phyloP scores from a whole-genome alignment of 2,888 invertebrate species.

The Eueremaeus valkanovi region DNA sequence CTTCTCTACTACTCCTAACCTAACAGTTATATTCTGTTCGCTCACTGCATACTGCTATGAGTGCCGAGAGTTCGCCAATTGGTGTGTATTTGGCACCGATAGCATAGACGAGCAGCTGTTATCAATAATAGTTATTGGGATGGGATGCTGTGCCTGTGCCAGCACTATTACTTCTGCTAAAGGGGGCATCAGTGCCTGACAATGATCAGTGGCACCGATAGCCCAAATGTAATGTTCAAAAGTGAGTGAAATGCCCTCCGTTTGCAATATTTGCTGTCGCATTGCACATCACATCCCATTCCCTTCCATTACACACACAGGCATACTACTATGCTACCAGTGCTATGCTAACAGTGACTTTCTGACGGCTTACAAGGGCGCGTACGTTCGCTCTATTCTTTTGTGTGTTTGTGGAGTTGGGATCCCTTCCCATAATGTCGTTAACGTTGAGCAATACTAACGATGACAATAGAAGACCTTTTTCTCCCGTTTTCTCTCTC shows the following conservation, averaged over 20 bases:
- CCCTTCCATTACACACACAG: not conserved
- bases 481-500: not conserved
- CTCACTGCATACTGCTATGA: not conserved
- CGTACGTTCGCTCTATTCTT: conserved; percentile 4
- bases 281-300: conserved; percentile 9
- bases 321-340: too few relatives aligned
- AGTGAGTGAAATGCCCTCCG: conserved; percentile 5
- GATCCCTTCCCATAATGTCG: conserved; percentile 19
- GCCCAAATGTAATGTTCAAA: not conserved
- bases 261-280: not conserved
- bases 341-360: conserved; percentile 20
- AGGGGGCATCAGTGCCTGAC: conserved; percentile 17
- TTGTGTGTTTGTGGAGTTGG: not conserved
- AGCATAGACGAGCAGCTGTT: conserved; percentile 20
- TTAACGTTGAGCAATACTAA: conserved; percentile 16
- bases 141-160: not conserved
- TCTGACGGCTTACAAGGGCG: conserved; percentile 28
- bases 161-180: not conserved
- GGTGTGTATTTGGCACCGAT: conserved; percentile 27
- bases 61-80: not conserved
- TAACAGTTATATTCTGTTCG: not conserved
- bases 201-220: conserved; percentile 13
- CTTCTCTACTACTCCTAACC: too few relatives aligned
- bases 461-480: conserved; percentile 9
- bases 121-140: conserved; percentile 27